These are phyloP conservation scores for Plutomurus gul DNA, from an alignment of 1,140 invertebrate species.

Conservation along the genomic window DNA sequence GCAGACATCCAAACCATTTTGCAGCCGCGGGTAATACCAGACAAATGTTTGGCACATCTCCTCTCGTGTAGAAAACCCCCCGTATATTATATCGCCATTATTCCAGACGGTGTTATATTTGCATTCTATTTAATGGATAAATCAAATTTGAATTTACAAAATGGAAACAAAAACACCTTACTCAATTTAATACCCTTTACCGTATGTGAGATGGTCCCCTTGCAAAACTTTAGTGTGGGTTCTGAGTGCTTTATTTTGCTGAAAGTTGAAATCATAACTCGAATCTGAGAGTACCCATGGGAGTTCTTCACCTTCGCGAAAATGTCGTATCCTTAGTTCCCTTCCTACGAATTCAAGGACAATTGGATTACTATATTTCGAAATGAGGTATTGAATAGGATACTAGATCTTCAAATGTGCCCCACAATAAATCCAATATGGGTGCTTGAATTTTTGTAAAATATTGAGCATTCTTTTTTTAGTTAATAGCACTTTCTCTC, in stretches of 20 bases:
- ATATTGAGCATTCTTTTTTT: too few species aligned
- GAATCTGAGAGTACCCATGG: slow-evolving; percentile 62
- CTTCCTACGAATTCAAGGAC: slow-evolving; percentile 56
- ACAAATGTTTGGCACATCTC: slow-evolving; percentile 43
- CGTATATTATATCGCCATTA: neutral
- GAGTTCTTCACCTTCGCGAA: slow-evolving; percentile 74
- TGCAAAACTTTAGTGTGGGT: neutral
- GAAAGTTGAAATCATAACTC: slow-evolving; percentile 28
- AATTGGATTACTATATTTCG: neutral
- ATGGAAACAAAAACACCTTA: neutral
- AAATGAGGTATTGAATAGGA: neutral
- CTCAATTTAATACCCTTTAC: neutral
- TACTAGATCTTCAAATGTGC: too few species aligned
- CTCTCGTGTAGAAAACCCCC: slow-evolving; percentile 15
- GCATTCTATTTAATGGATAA: slow-evolving; percentile 29
- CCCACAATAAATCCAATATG: too few species aligned
- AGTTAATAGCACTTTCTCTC: too few species aligned
- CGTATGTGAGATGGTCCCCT: slow-evolving; percentile 19
- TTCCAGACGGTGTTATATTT: slow-evolving; percentile 10
- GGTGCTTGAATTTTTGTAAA: too few species aligned
- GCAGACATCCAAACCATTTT: neutral
- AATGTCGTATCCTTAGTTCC: slow-evolving; percentile 75
- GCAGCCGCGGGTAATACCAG: slow-evolving; percentile 32
- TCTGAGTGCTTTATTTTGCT: neutral
- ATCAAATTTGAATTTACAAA: neutral